Percentiles rank a stretch among this genome's conserved stretches.
Conservation (phyloP, 2,888 invertebrate species). For the Caradrina clavipalpis region DNA sequence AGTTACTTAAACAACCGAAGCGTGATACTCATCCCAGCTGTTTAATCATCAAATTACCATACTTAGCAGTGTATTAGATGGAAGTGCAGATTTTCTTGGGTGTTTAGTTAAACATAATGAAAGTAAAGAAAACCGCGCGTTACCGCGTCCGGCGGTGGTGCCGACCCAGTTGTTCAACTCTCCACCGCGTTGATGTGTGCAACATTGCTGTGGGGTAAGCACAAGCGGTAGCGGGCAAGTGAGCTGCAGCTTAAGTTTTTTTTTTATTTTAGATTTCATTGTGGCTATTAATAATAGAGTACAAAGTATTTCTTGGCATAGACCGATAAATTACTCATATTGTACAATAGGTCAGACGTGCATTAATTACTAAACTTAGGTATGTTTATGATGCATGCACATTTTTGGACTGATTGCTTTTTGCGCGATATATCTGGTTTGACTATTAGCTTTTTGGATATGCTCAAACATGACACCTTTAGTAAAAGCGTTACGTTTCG, state of each 20-base stretch:
- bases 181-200: slow-evolving; percentile 67
- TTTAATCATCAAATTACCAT: slow-evolving; percentile 25
- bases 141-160: slow-evolving; percentile 50
- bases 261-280: no score
- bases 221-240: slow-evolving; percentile 25
- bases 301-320: no score
- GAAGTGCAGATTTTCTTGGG: slow-evolving; percentile 53
- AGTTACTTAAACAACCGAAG: neutral
- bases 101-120: slow-evolving; percentile 58
- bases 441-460: no score
- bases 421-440: no score
- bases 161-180: slow-evolving; percentile 74
- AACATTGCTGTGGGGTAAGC: slow-evolving; percentile 50
- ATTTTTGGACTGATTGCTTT: no score
- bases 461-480: no score
- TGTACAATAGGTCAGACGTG: no score
- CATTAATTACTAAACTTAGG: no score
- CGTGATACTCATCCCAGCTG: neutral
- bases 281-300: no score
- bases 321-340: no score
- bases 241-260: neutral
- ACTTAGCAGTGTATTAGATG: slow-evolving; percentile 1
- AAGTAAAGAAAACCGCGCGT: slow-evolving; percentile 63
- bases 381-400: no score
- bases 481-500: neutral